phyloP scores from a whole-genome alignment of 2,113 vertebrate species.

The Thunnus thynnus region DNA sequence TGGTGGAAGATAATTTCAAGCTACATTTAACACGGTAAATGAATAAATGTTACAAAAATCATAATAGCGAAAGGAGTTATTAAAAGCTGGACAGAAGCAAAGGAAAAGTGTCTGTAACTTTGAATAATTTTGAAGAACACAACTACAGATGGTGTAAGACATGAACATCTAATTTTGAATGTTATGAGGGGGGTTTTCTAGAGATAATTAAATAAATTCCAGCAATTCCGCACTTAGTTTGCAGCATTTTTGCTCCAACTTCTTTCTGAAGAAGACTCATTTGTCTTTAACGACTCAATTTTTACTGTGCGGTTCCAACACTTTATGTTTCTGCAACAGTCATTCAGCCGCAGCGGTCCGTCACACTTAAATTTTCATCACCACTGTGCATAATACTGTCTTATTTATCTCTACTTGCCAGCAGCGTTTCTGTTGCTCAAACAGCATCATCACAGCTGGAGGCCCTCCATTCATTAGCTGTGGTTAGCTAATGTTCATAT shows the following conservation, averaged over 20 bases:
- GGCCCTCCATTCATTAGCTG: too few relatives aligned
- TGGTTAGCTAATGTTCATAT: too few relatives aligned
- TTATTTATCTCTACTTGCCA: constrained; percentile 14
- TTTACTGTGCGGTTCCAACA: neutral
- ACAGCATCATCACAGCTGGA: constrained; percentile 8
- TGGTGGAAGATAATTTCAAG: neutral
- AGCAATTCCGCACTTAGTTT: neutral
- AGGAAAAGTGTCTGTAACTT: too few relatives aligned
- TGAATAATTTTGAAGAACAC: too few relatives aligned
- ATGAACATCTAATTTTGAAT: too few relatives aligned
- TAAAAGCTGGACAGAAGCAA: neutral
- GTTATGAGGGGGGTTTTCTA: too few relatives aligned
- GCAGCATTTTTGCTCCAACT: neutral
- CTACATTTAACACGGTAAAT: neutral
- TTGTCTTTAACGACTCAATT: neutral
- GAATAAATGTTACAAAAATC: neutral
- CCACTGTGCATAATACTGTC: constrained; percentile 8
- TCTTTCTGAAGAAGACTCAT: neutral
- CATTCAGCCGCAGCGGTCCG: constrained; percentile 13
- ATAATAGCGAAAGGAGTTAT: neutral
- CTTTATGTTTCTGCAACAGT: constrained; percentile 2
- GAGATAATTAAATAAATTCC: neutral
- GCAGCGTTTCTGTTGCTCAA: constrained; percentile 11
- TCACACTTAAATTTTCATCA: neutral
- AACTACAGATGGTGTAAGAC: too few relatives aligned